Percentiles rank a stretch among this genome's conserved stretches.
Conservation (phyloP, 2,113 vertebrate genomes). For the Proteles cristata region DNA sequence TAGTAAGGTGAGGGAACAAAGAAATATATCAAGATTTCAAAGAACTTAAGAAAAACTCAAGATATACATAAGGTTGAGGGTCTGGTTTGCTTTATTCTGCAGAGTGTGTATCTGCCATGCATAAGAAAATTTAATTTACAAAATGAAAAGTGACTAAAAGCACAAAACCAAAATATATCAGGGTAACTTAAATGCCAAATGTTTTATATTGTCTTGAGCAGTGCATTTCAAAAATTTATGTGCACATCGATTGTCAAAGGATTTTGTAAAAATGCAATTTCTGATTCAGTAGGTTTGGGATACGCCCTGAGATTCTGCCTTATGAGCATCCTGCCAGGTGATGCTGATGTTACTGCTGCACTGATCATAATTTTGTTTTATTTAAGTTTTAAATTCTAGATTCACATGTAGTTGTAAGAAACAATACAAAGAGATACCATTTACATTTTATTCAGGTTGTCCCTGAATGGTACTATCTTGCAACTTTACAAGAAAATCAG, state of each 20-base stretch:
- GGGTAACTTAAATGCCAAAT: background rate
- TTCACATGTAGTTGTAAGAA: background rate
- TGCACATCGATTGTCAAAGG: background rate
- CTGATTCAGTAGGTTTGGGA: background rate
- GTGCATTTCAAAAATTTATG: background rate
- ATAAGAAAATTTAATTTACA: conserved; percentile 7
- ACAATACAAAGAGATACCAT: background rate
- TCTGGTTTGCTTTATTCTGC: background rate
- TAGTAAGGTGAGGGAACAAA: background rate
- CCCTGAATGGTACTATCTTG: background rate
- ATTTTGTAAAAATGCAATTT: background rate
- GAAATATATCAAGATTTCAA: background rate
- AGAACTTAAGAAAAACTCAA: background rate
- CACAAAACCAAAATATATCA: background rate
- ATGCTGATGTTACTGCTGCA: background rate
- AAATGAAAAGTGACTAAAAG: background rate
- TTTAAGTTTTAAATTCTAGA: background rate
- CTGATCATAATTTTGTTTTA: background rate
- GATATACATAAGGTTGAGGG: background rate
- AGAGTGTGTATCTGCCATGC: background rate
- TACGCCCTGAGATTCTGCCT: background rate
- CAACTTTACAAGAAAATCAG: background rate
- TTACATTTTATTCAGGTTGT: background rate
- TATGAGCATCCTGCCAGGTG: background rate
- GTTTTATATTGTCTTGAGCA: background rate